A percentile compares a stretch with the other conserved stretches of the same genome.
These are phyloP conservation scores for Zaprionus lachaisei DNA, from an alignment of 1,140 invertebrate species.

Conservation along the genomic window DNA sequence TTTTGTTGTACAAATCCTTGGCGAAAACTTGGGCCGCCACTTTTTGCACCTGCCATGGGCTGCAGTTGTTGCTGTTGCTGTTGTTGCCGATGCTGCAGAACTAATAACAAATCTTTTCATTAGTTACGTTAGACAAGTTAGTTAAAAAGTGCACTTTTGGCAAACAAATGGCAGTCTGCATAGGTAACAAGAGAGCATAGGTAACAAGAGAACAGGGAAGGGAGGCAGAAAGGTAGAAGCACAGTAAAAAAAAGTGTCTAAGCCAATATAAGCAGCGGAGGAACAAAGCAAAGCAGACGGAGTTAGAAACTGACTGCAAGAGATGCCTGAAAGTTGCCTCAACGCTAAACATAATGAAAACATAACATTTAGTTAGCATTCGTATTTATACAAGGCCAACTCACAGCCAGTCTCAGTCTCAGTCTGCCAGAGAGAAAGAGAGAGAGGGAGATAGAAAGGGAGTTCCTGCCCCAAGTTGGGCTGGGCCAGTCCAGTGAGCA, in stretches of 20 bases:
- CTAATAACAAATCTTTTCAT: slow-evolving; percentile 83
- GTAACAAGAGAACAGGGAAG: slow-evolving; percentile 14
- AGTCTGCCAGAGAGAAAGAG: not conserved
- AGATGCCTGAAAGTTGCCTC: slow-evolving; percentile 49
- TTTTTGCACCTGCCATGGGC: slow-evolving; percentile 60
- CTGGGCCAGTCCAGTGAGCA: slow-evolving; percentile 8
- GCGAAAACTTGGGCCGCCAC: slow-evolving; percentile 52
- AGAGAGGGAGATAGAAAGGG: not conserved
- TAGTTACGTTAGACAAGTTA: slow-evolving; percentile 81
- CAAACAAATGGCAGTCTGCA: slow-evolving; percentile 67
- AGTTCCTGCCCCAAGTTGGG: not conserved
- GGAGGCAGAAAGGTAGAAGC: slow-evolving; percentile 1
- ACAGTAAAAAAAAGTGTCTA: slow-evolving; percentile 51
- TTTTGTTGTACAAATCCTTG: slow-evolving; percentile 53
- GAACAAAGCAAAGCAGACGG: slow-evolving; percentile 12
- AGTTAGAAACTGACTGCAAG: slow-evolving; percentile 37
- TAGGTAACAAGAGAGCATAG: slow-evolving; percentile 15
- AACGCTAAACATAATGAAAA: slow-evolving; percentile 75
- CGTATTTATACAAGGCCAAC: slow-evolving; percentile 62
- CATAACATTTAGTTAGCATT: slow-evolving; percentile 82
- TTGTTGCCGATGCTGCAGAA: slow-evolving; percentile 45
- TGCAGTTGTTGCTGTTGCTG: not conserved
- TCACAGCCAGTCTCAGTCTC: too few relatives aligned
- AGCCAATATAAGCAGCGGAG: slow-evolving; percentile 68
- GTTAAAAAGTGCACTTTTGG: slow-evolving; percentile 76